Evolutionary conservation across 2,113 vertebrate genomes (phyloP), one percentile per base, ranked within the genome.

Genomic region (Corythornis cristatus): DNA sequence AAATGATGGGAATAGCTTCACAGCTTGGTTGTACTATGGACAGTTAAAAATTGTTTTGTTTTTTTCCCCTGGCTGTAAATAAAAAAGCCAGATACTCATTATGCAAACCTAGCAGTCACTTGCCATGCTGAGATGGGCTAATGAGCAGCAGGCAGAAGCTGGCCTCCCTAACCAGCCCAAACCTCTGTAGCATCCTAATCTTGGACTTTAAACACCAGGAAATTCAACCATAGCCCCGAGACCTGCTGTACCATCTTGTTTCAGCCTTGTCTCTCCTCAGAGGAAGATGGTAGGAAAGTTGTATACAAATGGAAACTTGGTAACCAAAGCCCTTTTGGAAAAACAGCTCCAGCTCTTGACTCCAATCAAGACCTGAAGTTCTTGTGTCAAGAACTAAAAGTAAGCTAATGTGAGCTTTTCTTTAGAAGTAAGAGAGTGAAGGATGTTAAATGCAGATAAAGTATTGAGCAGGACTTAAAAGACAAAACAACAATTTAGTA

Each of bases 381-480:
- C 40, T 87, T 73, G 29, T 37, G 18, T 70, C 42, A 42, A 57
- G 53, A 76, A 25, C 29, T 29, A 28, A 8, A 48, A 71, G 28
- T 18, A n/a, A 64, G 26, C 53, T 64, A 19, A 29, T 35, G 15
- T 0, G n/a, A 33, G 7, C 71, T 78, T 62, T 67, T 56, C 45
- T 60, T 60, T 42, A 45, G 66, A 76, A 64, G 42, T 40, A 37
- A 37, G 54, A 73, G 48, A 15, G 31, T 71, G 50, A 82, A 51
- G 56, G 43, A 54, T 53, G 23, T 62, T 76, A 58, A 71, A 73
- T 31, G 31, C 0, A 0, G 33, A 50, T 45, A 58, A 70, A 61
- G 25, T 53, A 42, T 33, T 54, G 71, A 90, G 68, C 43, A 58
- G 66, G 81, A 53, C 65, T 84, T 71, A 57, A 88, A 94, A 90